Conservation (phyloP, 35 echinoderm and acorn worm genomes). For the Ophioderma brevispina region DNA sequence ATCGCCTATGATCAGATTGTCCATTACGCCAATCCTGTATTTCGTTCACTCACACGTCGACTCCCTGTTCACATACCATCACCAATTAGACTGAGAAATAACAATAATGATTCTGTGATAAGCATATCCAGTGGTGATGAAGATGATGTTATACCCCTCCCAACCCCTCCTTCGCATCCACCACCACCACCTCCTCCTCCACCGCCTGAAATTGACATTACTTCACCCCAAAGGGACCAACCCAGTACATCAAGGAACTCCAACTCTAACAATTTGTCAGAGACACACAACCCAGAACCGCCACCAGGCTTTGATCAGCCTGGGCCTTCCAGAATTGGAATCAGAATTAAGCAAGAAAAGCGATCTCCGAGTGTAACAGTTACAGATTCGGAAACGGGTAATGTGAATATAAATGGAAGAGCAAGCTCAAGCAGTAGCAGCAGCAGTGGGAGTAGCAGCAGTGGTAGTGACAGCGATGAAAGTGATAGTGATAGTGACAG, state of each 20-base stretch:
- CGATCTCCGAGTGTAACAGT: neutral
- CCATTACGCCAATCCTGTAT: conserved; percentile 67
- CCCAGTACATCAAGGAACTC: conserved; percentile 6
- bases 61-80: conserved; percentile 14
- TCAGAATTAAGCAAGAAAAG: conserved; percentile 23
- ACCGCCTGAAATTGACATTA: neutral
- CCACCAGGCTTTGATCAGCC: conserved; percentile 39
- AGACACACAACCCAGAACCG: conserved; percentile 54
- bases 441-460: conserved; percentile 4
- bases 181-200: neutral
- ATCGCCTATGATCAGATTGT: conserved; percentile 77
- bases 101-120: conserved; percentile 41
- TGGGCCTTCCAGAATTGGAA: conserved; percentile 60
- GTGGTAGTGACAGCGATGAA: neutral
- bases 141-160: neutral
- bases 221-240: neutral
- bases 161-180: neutral
- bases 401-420: neutral
- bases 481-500: conserved; percentile 53
- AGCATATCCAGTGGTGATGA: conserved; percentile 32
- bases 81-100: conserved; percentile 19
- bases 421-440: neutral
- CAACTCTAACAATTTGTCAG: conserved; percentile 13
- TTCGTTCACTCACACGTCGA: neutral
- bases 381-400: neutral